These are phyloP conservation scores for Drosophila crucigera DNA, from an alignment of 2,888 invertebrate genomes.

Conservation along the genomic window DNA sequence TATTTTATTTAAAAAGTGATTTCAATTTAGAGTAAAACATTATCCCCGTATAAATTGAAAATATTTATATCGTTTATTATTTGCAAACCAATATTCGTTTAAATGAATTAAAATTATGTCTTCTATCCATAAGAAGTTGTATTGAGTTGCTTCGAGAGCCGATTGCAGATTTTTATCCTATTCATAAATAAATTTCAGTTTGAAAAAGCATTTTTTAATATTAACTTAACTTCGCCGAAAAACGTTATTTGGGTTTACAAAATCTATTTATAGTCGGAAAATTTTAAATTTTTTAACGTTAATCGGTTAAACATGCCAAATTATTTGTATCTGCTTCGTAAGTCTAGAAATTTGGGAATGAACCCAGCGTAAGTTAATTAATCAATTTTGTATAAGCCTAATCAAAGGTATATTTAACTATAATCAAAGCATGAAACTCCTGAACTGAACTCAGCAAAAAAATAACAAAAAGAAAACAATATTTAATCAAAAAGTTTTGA, in stretches of 20 bases:
- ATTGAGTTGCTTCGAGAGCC: too few relatives aligned
- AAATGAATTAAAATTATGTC: neutral
- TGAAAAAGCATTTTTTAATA: neutral
- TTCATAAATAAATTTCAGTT: neutral
- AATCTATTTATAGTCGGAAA: neutral
- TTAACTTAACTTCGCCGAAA: neutral
- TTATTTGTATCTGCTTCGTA: conserved; percentile 28
- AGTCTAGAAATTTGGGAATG: conserved; percentile 4
- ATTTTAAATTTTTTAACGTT: neutral
- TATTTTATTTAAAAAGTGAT: neutral
- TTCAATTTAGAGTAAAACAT: neutral
- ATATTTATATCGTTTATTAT: neutral
- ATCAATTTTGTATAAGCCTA: conserved; percentile 22
- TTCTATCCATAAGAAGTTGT: neutral
- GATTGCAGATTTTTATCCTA: neutral
- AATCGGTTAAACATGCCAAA: conserved; percentile 18
- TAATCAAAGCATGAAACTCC: conserved; percentile 40
- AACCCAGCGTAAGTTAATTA: conserved; percentile 25
- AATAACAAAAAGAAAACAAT: conserved; percentile 28
- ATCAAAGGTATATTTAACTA: conserved; percentile 15
- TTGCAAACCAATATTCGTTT: neutral
- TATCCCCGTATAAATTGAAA: neutral
- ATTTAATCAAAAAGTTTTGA: conserved; percentile 39
- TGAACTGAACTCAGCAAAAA: conserved; percentile 44
- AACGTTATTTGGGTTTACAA: neutral